Evolutionary conservation across 2,797 vertebrate genomes (phyloP).

Genomic region (Lerista edwardsae): DNA sequence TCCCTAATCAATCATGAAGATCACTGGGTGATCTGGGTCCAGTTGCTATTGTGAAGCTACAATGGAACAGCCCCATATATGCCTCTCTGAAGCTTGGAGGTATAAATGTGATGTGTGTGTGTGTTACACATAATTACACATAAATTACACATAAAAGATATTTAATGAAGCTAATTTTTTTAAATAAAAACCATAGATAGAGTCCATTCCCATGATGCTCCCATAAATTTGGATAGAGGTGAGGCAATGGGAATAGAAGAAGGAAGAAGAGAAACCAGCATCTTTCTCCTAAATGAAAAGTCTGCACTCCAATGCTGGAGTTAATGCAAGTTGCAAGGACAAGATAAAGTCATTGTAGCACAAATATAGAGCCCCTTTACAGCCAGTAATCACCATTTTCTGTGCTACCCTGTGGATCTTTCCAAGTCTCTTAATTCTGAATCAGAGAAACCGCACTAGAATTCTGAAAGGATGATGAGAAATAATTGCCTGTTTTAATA

Average conservation of each 20-base stretch:
- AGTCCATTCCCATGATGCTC: neutral
- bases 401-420: constrained; percentile 32
- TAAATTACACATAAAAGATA: neutral
- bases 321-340: constrained; percentile 58
- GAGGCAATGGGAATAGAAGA: neutral
- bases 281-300: neutral
- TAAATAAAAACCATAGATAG: neutral
- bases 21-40: too few species aligned
- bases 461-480: constrained; percentile 58
- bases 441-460: constrained; percentile 37
- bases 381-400: constrained; percentile 31
- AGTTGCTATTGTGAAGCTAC: too few species aligned
- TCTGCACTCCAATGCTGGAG: constrained; percentile 44
- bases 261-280: too few species aligned
- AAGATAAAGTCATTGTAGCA: constrained; percentile 56
- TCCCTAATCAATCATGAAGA: too few species aligned
- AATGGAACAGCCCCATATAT: too few species aligned
- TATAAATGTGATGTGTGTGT: too few species aligned
- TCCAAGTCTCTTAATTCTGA: constrained; percentile 32
- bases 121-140: too few species aligned
- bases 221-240: neutral
- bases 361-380: constrained; percentile 25
- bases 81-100: too few species aligned
- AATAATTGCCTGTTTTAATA: constrained; percentile 51
- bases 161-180: too few species aligned